Conservation (phyloP, 2,888 invertebrate species). For the Orthosia gothica region DNA sequence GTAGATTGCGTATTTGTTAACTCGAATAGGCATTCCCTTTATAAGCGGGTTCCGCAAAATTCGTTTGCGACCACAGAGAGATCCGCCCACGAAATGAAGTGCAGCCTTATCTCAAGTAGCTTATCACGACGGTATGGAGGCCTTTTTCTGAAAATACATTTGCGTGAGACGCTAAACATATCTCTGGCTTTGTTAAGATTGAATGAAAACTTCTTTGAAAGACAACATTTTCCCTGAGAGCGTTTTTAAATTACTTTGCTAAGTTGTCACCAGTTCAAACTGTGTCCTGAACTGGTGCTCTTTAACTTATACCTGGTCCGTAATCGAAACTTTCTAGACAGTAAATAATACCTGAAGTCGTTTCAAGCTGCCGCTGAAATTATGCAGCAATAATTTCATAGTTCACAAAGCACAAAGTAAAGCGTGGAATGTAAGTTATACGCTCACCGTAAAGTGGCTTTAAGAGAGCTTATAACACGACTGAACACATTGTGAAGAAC, state of each 20-base stretch:
- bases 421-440: conserved; percentile 71
- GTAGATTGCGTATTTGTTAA: conserved; percentile 66
- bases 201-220: background rate
- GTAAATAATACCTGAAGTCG: conserved; percentile 69
- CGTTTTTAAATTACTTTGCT: background rate
- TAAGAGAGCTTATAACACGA: conserved; percentile 76
- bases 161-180: conserved; percentile 29
- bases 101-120: conserved; percentile 55
- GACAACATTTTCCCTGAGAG: background rate
- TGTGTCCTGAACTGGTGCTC: background rate
- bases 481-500: conserved; percentile 72
- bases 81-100: conserved; percentile 53
- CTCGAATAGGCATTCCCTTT: conserved; percentile 58
- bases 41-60: conserved; percentile 51
- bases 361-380: conserved; percentile 70
- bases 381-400: conserved; percentile 77
- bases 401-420: conserved; percentile 76
- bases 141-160: conserved; percentile 41
- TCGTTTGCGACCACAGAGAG: conserved; percentile 47
- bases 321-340: conserved; percentile 60
- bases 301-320: conserved; percentile 20
- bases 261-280: background rate
- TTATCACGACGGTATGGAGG: conserved; percentile 44
- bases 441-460: conserved; percentile 74
- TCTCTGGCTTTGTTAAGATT: background rate